Percentiles rank a stretch among this genome's conserved stretches.
These are phyloP conservation scores for Blennius ocellaris DNA, from an alignment of 2,113 vertebrate genomes.

Conservation along the genomic window DNA sequence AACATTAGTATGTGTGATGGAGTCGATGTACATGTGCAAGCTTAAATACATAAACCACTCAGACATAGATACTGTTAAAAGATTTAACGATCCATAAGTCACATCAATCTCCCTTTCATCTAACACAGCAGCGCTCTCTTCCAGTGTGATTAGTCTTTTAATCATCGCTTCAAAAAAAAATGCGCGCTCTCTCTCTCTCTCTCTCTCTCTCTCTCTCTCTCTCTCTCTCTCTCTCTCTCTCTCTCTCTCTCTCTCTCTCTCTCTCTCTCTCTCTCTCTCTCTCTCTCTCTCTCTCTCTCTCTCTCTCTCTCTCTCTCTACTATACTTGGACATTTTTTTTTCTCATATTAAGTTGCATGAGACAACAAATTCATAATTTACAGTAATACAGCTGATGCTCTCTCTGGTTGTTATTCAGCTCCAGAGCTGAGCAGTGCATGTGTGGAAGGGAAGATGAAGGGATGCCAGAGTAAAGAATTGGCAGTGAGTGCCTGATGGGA, in stretches of 20 bases:
- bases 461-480: neutral
- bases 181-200: too few relatives aligned
- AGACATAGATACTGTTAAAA: neutral
- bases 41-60: neutral
- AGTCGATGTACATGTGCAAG: neutral
- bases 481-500: slow-evolving; percentile 45
- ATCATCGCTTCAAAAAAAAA: slow-evolving; percentile 28
- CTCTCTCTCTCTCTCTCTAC: too few relatives aligned
- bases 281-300: too few relatives aligned
- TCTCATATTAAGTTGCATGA: neutral
- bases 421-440: neutral
- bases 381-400: neutral
- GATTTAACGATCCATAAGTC: neutral
- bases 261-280: too few relatives aligned
- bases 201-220: too few relatives aligned
- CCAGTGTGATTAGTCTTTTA: slow-evolving; percentile 27
- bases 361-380: slow-evolving; percentile 30
- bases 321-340: too few relatives aligned
- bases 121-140: slow-evolving; percentile 6
- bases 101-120: slow-evolving; percentile 28
- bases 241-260: too few relatives aligned
- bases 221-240: too few relatives aligned
- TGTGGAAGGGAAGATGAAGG: slow-evolving; percentile 3
- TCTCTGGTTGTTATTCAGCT: slow-evolving; percentile 11
- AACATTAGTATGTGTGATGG: slow-evolving; percentile 6